Evolutionary conservation across 2,888 invertebrate species (phyloP), one percentile per base, ranked within the genome.

Genomic region (Girardia tigrina): DNA sequence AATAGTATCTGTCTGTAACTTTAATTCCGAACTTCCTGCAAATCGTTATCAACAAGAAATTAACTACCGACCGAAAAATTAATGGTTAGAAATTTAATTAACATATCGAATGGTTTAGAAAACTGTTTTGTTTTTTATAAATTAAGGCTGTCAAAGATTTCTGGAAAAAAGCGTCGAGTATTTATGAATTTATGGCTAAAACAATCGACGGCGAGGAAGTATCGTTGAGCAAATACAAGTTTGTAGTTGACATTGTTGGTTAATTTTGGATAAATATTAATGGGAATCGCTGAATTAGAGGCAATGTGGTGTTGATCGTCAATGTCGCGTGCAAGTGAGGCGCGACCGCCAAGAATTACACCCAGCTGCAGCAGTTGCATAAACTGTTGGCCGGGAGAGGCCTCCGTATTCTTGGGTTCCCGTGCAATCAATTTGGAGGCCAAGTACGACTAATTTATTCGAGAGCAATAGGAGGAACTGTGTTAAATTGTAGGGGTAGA

Each of bases 311-410:
- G 0, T 81, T 92, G n/a, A 88, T 92, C 75, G 91, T 91, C 0
- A 92, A 92, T 81, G 91, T 92, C 8, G 92, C 92, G 0, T 90
- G 90, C 0, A 87, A 91, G 81, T 92, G 92, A 84, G 91, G 90
- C 0, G 85, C 90, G 74, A 90, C 91, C 0, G 87, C 88, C 78
- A 88, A 87, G 78, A 90, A 91, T 85, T 92, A 92, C 84, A 87
- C 88, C 78, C 89, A 91, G 82, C 85, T 92, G 76, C 89, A 89
- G 78, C 86, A 88, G 78, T 83, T 92, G 78, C 88, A 90, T 83
- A 87, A 89, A 78, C 88, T 89, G 82, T 80, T 81, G 79, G 86
- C 87, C 70, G 90, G 90, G 81, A 88, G 89, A 86, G 86, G 91
- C 78, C 86, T 91, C 42, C 86, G 88, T 78, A 90, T 92, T 80